Conservation (phyloP, 2,113 vertebrate genomes). For the Leptosomus discolor region DNA sequence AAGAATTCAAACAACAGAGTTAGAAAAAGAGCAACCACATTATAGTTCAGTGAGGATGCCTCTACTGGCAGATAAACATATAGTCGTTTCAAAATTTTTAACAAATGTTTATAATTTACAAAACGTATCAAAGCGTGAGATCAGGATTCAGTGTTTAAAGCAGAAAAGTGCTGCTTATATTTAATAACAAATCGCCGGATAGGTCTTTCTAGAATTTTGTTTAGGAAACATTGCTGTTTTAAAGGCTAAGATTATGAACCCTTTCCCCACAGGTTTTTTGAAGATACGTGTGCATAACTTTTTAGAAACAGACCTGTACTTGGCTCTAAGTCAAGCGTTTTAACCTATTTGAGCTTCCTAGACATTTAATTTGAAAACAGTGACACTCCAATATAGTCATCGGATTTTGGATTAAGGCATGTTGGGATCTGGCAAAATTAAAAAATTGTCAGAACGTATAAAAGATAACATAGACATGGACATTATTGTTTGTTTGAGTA, state of each 20-base stretch:
- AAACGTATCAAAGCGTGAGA: background rate
- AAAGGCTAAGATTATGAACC: background rate
- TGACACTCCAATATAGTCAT: background rate
- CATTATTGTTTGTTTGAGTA: background rate
- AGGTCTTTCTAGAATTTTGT: background rate
- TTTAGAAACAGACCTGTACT: background rate
- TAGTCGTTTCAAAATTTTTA: background rate
- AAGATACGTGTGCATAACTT: background rate
- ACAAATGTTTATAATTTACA: background rate
- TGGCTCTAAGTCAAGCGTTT: background rate
- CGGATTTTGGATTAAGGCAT: background rate
- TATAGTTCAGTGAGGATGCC: background rate
- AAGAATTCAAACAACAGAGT: background rate
- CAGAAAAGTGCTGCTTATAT: background rate
- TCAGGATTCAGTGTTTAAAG: background rate
- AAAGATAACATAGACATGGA: background rate
- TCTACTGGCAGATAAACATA: background rate
- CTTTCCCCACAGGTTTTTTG: background rate
- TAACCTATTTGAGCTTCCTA: background rate
- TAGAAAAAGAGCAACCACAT: background rate
- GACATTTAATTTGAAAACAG: background rate
- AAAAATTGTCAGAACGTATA: accelerated
- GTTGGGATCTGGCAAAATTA: background rate
- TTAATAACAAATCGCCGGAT: background rate
- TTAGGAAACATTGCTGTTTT: background rate